Evolutionary conservation across 2,113 vertebrate species (phyloP).

Genomic region (Fregetta grallaria): DNA sequence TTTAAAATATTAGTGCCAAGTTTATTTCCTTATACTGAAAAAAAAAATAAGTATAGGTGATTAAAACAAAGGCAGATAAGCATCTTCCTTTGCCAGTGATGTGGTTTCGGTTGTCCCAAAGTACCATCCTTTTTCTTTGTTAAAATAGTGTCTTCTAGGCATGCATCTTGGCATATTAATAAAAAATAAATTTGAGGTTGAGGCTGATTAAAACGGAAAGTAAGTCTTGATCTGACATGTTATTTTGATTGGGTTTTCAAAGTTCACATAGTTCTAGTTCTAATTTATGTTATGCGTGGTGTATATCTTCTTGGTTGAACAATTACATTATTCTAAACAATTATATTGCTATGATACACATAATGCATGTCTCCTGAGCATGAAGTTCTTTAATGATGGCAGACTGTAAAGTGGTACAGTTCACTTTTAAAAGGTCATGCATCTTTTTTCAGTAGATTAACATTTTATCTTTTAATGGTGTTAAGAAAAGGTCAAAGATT

Average conservation of each 20-base stretch:
- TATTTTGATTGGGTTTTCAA: slow-evolving; percentile 36
- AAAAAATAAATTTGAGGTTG: slow-evolving; percentile 12
- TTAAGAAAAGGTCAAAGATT: slow-evolving; percentile 79
- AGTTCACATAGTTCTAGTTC: slow-evolving; percentile 28
- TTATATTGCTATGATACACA: slow-evolving; percentile 59
- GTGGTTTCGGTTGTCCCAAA: not conserved
- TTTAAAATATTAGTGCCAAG: not conserved
- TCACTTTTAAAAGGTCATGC: slow-evolving; percentile 85
- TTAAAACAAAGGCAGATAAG: not conserved
- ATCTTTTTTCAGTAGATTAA: slow-evolving; percentile 85
- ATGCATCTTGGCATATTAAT: not conserved
- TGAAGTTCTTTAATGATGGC: slow-evolving; percentile 59
- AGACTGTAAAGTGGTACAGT: slow-evolving; percentile 39
- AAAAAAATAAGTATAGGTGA: not conserved
- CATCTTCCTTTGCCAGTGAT: not conserved
- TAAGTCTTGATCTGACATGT: not conserved
- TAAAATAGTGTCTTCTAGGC: not conserved
- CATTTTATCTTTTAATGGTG: slow-evolving; percentile 85
- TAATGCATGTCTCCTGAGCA: slow-evolving; percentile 48
- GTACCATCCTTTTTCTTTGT: not conserved
- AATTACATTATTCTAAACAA: slow-evolving; percentile 62
- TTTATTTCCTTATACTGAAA: not conserved
- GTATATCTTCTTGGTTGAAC: slow-evolving; percentile 23
- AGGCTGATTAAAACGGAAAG: slow-evolving; percentile 25
- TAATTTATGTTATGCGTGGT: slow-evolving; percentile 11